These are phyloP conservation scores for Solenodon paradoxus DNA, from an alignment of 2,113 vertebrate genomes.

Conservation along the genomic window DNA sequence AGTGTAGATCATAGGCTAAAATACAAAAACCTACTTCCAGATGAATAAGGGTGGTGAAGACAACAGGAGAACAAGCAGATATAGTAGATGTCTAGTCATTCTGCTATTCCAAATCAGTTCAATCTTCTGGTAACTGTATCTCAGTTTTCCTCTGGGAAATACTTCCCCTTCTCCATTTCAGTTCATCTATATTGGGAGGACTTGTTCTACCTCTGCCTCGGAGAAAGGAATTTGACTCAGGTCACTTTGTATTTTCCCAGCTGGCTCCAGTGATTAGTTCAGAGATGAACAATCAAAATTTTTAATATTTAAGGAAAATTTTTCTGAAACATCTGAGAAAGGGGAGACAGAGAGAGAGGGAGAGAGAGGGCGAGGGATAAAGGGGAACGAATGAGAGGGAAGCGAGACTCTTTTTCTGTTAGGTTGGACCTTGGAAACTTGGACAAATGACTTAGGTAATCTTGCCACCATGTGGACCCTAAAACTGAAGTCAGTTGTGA, in stretches of 20 bases:
- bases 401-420: neutral
- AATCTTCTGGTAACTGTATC: neutral
- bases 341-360: neutral
- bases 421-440: neutral
- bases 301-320: neutral
- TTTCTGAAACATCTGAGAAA: neutral
- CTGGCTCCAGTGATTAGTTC: neutral
- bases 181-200: neutral
- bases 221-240: neutral
- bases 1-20: neutral
- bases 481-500: neutral
- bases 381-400: neutral
- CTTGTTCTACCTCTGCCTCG: neutral
- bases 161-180: neutral
- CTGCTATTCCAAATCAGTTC: neutral
- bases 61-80: neutral
- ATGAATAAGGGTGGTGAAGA: neutral
- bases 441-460: neutral
- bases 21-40: neutral
- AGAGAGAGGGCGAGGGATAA: neutral
- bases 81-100: neutral
- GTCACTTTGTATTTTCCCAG: neutral
- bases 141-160: neutral
- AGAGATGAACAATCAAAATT: neutral
- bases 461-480: neutral